These are phyloP conservation scores for Catharus bicknelli DNA, from an alignment of 2,113 vertebrate species.

Conservation along the genomic window DNA sequence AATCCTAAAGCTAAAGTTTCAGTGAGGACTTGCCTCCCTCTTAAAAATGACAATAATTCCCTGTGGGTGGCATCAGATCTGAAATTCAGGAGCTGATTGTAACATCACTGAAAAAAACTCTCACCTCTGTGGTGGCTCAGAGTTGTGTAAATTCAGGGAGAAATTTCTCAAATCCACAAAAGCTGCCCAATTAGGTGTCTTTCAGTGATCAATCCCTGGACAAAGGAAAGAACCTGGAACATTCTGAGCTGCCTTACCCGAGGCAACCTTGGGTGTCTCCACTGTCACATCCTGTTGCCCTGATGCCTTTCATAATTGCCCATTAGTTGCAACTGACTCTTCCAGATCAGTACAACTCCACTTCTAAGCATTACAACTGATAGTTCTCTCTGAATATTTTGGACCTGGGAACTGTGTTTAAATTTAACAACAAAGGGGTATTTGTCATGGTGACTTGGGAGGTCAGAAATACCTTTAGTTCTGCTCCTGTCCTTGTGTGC, in stretches of 20 bases:
- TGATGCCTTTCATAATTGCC: neutral
- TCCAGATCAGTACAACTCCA: neutral
- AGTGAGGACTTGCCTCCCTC: neutral
- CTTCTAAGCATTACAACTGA: neutral
- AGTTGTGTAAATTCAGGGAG: neutral
- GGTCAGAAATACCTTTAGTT: neutral
- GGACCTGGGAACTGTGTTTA: neutral
- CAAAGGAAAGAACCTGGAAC: neutral
- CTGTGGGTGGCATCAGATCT: neutral
- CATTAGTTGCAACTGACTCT: neutral
- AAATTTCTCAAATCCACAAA: neutral
- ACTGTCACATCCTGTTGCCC: neutral
- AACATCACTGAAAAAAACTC: neutral
- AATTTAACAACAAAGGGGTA: neutral
- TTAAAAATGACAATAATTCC: neutral
- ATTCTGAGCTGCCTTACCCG: neutral
- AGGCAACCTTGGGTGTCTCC: neutral
- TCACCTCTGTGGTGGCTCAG: neutral
- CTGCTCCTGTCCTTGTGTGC: neutral
- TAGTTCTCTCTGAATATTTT: neutral
- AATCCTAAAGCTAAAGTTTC: neutral
- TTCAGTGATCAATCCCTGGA: neutral
- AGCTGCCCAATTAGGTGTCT: neutral
- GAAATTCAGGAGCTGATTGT: neutral
- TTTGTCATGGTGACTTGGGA: neutral